A percentile compares a stretch with the other conserved stretches of the same genome.
phyloP scores from a whole-genome alignment of 2,113 vertebrate genomes.

The Leptocoma aspasia region DNA sequence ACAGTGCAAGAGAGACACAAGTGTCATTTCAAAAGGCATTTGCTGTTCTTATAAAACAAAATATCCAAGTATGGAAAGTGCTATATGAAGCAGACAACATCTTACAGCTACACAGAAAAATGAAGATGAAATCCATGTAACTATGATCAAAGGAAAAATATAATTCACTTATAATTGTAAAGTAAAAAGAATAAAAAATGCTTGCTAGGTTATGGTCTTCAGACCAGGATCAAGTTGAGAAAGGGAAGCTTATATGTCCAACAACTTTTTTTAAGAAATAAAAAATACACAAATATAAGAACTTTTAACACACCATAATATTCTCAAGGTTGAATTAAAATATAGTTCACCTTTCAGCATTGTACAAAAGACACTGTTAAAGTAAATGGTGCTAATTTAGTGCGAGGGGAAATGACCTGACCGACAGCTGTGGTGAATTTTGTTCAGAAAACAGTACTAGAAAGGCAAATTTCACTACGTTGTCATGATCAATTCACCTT shows the following conservation, averaged over 20 bases:
- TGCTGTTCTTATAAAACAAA: background rate
- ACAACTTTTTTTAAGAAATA: background rate
- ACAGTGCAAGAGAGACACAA: background rate
- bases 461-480: conserved; percentile 16
- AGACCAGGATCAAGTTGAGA: background rate
- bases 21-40: background rate
- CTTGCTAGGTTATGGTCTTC: background rate
- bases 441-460: conserved; percentile 23
- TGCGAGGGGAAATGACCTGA: conserved; percentile 6
- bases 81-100: background rate
- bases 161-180: background rate
- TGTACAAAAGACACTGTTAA: conserved; percentile 25
- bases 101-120: background rate
- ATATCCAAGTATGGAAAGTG: background rate
- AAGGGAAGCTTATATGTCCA: background rate
- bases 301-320: background rate
- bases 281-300: background rate
- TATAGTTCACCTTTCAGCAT: background rate
- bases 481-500: conserved; percentile 42
- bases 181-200: background rate
- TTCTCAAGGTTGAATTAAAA: background rate
- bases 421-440: conserved; percentile 45
- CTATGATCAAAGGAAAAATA: background rate
- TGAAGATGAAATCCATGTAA: background rate
- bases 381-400: conserved; percentile 47